phyloP scores from a whole-genome alignment of 2,113 vertebrate species.

The Phaethornis superciliosus region DNA sequence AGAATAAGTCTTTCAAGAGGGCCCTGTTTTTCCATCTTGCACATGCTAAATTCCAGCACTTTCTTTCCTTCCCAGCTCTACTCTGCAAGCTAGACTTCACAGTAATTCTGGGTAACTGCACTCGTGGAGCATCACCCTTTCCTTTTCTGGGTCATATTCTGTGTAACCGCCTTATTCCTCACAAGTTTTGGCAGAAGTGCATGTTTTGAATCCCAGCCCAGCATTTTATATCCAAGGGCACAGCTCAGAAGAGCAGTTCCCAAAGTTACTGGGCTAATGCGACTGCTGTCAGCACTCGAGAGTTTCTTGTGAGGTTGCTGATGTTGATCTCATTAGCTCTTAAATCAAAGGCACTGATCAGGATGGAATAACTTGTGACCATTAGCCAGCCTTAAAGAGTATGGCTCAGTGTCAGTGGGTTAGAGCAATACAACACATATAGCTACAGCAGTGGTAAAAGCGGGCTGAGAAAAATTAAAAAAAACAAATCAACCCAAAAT shows the following conservation, averaged over 20 bases:
- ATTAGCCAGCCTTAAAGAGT: neutral
- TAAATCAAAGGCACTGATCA: neutral
- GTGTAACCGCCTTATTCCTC: neutral
- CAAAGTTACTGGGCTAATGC: neutral
- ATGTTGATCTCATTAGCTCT: neutral
- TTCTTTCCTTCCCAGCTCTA: neutral
- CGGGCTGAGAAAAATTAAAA: neutral
- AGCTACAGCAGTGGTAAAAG: neutral
- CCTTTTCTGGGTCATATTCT: neutral
- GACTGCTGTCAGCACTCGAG: neutral
- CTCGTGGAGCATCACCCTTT: neutral
- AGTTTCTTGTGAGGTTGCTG: slow-evolving; percentile 20
- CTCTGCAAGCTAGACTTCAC: neutral
- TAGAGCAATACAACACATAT: neutral
- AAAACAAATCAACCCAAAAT: no score
- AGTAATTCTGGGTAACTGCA: neutral
- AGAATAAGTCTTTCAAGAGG: neutral
- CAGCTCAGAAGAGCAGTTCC: slow-evolving; percentile 17
- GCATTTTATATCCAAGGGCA: neutral
- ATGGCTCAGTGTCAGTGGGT: neutral
- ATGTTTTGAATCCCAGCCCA: neutral
- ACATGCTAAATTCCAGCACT: neutral
- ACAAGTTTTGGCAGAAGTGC: slow-evolving; percentile 16
- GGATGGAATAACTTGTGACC: neutral
- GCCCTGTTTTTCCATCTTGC: neutral